Conservation (phyloP, 2,797 vertebrate species). For the Pelobates cultripes region DNA sequence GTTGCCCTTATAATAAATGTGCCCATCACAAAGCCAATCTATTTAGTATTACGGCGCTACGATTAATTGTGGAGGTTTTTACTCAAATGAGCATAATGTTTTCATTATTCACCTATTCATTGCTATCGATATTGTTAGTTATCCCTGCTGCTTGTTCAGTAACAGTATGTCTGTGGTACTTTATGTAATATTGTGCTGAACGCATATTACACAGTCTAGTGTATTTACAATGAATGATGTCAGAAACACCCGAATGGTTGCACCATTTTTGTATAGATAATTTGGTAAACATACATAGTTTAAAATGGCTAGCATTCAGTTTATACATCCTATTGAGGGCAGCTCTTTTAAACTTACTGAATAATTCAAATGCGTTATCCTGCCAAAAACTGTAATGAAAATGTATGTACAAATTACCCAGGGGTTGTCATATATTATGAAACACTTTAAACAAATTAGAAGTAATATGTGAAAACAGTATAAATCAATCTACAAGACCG, state of each 20-base stretch:
- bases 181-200: too few species aligned
- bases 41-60: too few species aligned
- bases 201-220: too few species aligned
- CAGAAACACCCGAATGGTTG: not conserved
- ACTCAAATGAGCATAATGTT: too few species aligned
- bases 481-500: not conserved
- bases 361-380: not conserved
- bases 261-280: not conserved
- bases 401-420: not conserved
- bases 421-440: slow-evolving; percentile 9
- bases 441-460: slow-evolving; percentile 15
- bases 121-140: too few species aligned
- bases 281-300: too few species aligned
- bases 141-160: too few species aligned
- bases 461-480: slow-evolving; percentile 4
- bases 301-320: not conserved
- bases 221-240: not conserved
- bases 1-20: too few species aligned
- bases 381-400: slow-evolving; percentile 18
- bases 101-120: too few species aligned
- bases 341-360: not conserved
- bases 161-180: too few species aligned
- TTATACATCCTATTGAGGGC: not conserved
- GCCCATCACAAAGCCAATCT: too few species aligned
- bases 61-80: too few species aligned